Base-by-base conservation (phyloP, 2,888 invertebrate genomes). In the Hesperia comma region DNA sequence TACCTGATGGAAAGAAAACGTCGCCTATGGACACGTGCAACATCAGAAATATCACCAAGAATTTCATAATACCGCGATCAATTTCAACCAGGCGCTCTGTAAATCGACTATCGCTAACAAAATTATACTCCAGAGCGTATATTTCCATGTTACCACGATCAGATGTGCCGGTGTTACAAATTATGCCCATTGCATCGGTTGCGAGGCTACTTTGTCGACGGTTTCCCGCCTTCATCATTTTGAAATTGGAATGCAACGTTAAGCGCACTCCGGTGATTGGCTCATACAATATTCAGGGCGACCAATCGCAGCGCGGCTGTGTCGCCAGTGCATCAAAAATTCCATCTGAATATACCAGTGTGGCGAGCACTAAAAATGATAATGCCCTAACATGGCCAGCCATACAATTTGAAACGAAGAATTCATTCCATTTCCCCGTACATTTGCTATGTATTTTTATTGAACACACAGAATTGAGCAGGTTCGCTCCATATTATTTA, bases 271-370 rank as follows among this genome's bases (percentile, higher is more conserved):
- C 83, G 71, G 87, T 90, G 92, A 92, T 92, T 92, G 92, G 92
- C 82, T 92, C 92, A 92, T 92, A 92, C 92, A 92, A 92, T 92
- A 92, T 92, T 92, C 92, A 92, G 85, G 74, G 79, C 88, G 76
- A 79, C 92, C 92, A 92, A 92, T 92, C 85, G 91, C 86, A 86
- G 79, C 81, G 77, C 86, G 88, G 80, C 90, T 90, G 91, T 91
- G 92, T 92, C 87, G 91, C 92, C 90, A 90, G 90, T 92, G 92
- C 92, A 93, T 93, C 93, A 92, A 93, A 93, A 93, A 93, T 93
- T 93, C 93, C 90, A 93, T 93, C 93, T 92, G 92, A 91, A 90
- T 91, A 89, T 89, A 87, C 82, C 77, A 86, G 88, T 92, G 92
- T 92, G 92, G 91, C 87, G 81, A 90, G 92, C 90, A 92, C 92